Evolutionary conservation across 2,888 invertebrate genomes (phyloP), one percentile per base, ranked within the genome.

Genomic region (Melitaea athalia): DNA sequence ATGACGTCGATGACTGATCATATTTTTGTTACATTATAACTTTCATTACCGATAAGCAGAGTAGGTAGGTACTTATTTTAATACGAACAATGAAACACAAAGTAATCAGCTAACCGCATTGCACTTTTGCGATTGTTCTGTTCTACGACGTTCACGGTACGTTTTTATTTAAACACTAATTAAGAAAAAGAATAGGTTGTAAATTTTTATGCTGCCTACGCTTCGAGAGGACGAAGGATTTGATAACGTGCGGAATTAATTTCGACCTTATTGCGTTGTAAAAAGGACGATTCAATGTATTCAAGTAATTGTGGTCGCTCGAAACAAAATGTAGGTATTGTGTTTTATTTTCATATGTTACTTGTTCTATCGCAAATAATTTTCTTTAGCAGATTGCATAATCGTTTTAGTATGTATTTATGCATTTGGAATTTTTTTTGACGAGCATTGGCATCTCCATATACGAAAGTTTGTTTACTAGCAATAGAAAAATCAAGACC

Each of bases 101-200:
- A 50, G 17, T 50, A 17, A 50, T 50, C 50, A 24, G 53, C 24
- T 38, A 15, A 42, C 14, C 8, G n/a, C n/a, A 17, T 42, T 10
- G 15, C 57, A 57, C 15, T 64, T 59, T 65, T 65, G 66, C 63
- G 79, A 81, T 83, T 83, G 79, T 75, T 77, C 79, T 83, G 82
- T 79, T 79, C 80, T 81, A 84, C 86, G 87, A 84, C 85, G 79
- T 87, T 88, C 87, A 87, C 85, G 86, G 88, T 85, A 81, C 82
- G 87, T 89, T 90, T 89, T 91, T 89, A 88, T 91, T 91, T 90
- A 86, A 91, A 91, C 87, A 88, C 87, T 89, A 91, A 91, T 91
- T 91, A 91, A 89, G 83, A 84, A 83, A 86, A 90, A 91, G 91
- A 91, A 91, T 90, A 89, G 90, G 89, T 85, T 84, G 89, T 91